Conservation (phyloP, 2,888 invertebrate genomes). For the Clanis bilineata region DNA sequence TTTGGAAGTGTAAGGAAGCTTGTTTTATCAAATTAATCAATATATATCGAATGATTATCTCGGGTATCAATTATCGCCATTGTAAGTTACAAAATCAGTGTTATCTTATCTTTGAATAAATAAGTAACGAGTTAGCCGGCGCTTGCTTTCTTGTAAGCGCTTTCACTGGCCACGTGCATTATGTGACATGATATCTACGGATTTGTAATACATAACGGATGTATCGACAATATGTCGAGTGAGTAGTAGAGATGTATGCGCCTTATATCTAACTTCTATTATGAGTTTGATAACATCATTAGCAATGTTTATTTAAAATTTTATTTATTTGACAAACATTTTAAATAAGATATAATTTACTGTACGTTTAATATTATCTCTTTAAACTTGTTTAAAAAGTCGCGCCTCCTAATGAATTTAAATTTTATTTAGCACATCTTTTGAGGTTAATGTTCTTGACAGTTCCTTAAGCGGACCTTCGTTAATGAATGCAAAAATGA, state of each 20-base stretch:
- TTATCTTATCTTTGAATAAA: conserved; percentile 14
- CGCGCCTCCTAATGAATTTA: not conserved
- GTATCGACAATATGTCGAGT: not conserved
- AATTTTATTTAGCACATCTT: not conserved
- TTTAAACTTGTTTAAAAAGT: not conserved
- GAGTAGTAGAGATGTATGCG: not conserved
- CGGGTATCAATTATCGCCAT: not conserved
- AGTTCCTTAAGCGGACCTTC: not conserved
- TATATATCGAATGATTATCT: conserved; percentile 19
- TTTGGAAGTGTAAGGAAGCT: not conserved
- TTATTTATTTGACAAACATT: too few relatives aligned
- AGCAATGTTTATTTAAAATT: too few relatives aligned
- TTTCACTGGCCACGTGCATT: conserved; percentile 16
- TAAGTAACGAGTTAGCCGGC: conserved; percentile 6
- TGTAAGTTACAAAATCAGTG: conserved; percentile 13
- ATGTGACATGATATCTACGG: conserved; percentile 11
- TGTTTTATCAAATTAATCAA: not conserved
- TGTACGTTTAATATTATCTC: not conserved
- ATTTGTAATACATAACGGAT: not conserved
- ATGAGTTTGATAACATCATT: not conserved
- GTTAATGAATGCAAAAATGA: not conserved
- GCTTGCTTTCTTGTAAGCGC: conserved; percentile 17
- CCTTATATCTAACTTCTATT: not conserved
- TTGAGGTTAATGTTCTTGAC: not conserved
- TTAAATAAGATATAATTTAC: too few relatives aligned